A percentile compares a stretch with the other conserved stretches of the same genome.
These are phyloP conservation scores for Drosophila lacertosa DNA, from an alignment of 1,140 invertebrate genomes.

Conservation along the genomic window DNA sequence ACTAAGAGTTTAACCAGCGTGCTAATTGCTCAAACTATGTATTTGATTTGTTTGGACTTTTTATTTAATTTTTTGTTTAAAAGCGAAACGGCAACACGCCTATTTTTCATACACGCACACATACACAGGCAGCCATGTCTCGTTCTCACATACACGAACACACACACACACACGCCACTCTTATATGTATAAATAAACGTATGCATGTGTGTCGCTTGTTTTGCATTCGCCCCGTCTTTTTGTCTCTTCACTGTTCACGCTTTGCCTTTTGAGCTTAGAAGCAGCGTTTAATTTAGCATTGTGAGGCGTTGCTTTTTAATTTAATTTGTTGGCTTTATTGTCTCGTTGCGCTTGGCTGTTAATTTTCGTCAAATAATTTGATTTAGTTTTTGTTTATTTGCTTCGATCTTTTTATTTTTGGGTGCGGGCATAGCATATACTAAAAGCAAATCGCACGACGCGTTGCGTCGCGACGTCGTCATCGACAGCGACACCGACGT, in stretches of 20 bases:
- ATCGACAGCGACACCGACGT: slow-evolving; percentile 41
- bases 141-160: slow-evolving; percentile 31
- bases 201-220: slow-evolving; percentile 39
- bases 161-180: slow-evolving; percentile 19
- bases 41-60: slow-evolving; percentile 48
- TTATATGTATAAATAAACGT: slow-evolving; percentile 32
- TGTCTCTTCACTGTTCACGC: slow-evolving; percentile 36
- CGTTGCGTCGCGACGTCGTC: slow-evolving; percentile 47
- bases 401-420: slow-evolving; percentile 47
- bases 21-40: slow-evolving; percentile 42
- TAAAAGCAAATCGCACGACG: slow-evolving; percentile 51
- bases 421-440: slow-evolving; percentile 61
- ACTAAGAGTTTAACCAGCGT: slow-evolving; percentile 12
- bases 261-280: slow-evolving; percentile 24
- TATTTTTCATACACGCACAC: slow-evolving; percentile 63
- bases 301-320: slow-evolving; percentile 52
- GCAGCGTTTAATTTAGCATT: slow-evolving; percentile 33
- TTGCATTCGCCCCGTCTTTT: slow-evolving; percentile 51
- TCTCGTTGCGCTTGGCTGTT: slow-evolving; percentile 33
- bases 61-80: slow-evolving; percentile 39
- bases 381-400: slow-evolving; percentile 56
- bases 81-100: slow-evolving; percentile 65
- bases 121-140: slow-evolving; percentile 42
- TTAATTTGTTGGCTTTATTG: slow-evolving; percentile 54
- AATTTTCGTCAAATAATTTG: slow-evolving; percentile 48